Base-by-base conservation (phyloP, 2,888 invertebrate species). In the Gari tellinella region DNA sequence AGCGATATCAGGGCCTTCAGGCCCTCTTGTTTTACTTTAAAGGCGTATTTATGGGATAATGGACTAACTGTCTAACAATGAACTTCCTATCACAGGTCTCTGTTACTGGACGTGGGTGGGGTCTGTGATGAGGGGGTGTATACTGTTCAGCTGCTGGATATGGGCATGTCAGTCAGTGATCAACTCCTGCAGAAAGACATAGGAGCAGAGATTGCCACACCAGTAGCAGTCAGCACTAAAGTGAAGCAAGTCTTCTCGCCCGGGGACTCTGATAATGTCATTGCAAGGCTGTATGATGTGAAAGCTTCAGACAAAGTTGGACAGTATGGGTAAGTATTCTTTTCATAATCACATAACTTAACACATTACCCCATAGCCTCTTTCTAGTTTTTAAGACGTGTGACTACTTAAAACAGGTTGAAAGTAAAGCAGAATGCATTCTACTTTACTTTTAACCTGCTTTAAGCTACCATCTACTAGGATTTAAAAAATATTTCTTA, bases 81-180 rank as follows among this genome's bases (percentile, higher is more conserved):
- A n/a, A n/a, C n/a, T n/a, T n/a, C n/a, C n/a, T n/a, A n/a, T 40
- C 38, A 5, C 77, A 88, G 86, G 57, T 66, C 46, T 7, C 52
- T 89, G 37, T 41, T 87, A 14, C 80, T 84, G 45, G 88, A 88
- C 58, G 62, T 88, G 8, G 48, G 85, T 2, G 64, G 66, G 8
- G 37, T 68, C 7, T 68, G 75, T 10, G 70, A 75, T 8, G 72
- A 72, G 10, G 66, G 61, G 26, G 63, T 73, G 7, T 85, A 78
- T 62, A 69, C 77, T 19, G 84, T 89, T 1, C 81, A 85, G 23
- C 75, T 89, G 10, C 63, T 87, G 19, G 80, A 87, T 57, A 81
- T 86, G 80, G 89, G 88, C 4, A 82, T 86, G n/a, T 84, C 84
- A 3, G 55, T 89, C 14, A 73, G 80, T 55, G 72, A 85, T 45